A percentile compares a stretch with the other conserved stretches of the same genome.
These are phyloP conservation scores for Tinamus guttatus DNA, from an alignment of 2,113 vertebrate genomes.

Conservation along the genomic window DNA sequence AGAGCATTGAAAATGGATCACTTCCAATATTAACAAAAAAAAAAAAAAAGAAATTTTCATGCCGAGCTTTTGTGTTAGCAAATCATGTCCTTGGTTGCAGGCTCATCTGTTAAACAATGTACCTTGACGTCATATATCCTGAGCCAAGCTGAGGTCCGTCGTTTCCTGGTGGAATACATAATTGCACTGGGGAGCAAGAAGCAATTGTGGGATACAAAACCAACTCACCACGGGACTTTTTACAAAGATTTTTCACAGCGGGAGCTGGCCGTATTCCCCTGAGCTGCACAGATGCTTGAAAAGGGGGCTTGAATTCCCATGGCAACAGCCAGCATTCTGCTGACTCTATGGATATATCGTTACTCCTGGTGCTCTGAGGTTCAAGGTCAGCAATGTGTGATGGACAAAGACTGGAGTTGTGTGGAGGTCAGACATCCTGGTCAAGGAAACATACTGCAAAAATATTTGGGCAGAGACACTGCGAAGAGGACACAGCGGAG, in stretches of 20 bases:
- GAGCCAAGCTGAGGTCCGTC: neutral
- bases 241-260: conserved; percentile 1
- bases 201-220: conserved; percentile 25
- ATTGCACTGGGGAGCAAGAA: conserved; percentile 3
- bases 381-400: conserved; percentile 24
- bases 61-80: neutral
- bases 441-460: neutral
- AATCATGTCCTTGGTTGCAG: neutral
- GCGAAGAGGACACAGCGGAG: neutral
- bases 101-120: neutral
- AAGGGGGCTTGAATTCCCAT: conserved; percentile 65
- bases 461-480: neutral
- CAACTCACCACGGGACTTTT: neutral
- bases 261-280: neutral
- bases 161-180: neutral
- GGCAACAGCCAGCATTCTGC: conserved; percentile 67
- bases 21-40: neutral
- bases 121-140: neutral
- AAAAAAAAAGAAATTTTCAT: neutral
- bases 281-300: conserved; percentile 36
- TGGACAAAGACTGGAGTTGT: neutral
- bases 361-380: neutral
- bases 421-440: neutral
- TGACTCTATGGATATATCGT: conserved; percentile 37
- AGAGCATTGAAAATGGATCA: neutral